Evolutionary conservation across 1,140 invertebrate species (phyloP), one percentile per base, ranked within the genome.

Genomic region (Drosophila lacteicornis): DNA sequence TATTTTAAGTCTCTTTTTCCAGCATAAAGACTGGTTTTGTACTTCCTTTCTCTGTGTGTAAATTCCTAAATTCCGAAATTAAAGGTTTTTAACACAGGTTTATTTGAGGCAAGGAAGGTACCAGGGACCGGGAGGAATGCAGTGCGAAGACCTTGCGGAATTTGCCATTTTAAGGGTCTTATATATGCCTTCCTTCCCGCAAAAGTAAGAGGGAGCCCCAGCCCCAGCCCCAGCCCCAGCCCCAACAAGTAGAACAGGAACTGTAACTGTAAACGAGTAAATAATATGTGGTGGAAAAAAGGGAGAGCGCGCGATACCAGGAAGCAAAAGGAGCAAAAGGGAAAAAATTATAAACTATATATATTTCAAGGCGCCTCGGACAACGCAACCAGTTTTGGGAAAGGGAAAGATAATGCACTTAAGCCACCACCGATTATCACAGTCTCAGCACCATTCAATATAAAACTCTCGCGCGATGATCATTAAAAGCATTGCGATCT

Each of bases 351-450:
- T 17, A 55, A 8, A 17, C 30, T 13, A 58, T 19, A 40, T 19
- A n/a, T 57, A 22, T 59, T 33, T 60, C 27, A 33, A 65, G 61
- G 61, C 36, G 36, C 51, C 51, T 33, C 12, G 61, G 56, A 43
- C 57, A 65, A 65, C 27, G 62, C 12, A 66, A 66, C 62, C 62
- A 22, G 62, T 66, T 66, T 66, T 45, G 62, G 57, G 57, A 45
- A 63, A 66, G 57, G 62, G 57, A 66, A 63, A 65, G 61, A 62
- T 25, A 62, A 66, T 43, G 62, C 57, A 65, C 57, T 62, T 43
- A 65, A 65, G 56, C 3, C 25, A 9, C n/a, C n/a, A 17, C 2
- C 62, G 38, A 60, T 65, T 65, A 65, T 61, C 56, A 61, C 30
- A 61, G 42, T 33, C 30, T 33, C 30, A 33, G 8, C 62, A 25